Evolutionary conservation across 2,113 vertebrate genomes (phyloP).

Genomic region (Saguinus imperator): DNA sequence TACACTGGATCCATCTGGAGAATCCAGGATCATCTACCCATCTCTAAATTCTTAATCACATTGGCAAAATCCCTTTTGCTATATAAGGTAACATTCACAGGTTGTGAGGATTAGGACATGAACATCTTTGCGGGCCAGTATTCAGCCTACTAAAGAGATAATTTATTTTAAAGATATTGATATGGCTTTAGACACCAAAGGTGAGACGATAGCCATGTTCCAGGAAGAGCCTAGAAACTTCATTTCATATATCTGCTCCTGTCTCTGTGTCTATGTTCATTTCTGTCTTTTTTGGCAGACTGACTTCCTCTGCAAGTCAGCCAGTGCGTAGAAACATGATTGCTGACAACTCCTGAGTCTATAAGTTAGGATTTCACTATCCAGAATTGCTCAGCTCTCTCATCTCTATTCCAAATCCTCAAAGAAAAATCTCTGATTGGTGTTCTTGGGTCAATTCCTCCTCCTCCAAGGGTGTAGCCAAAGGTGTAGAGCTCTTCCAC

Average conservation of each 20-base stretch:
- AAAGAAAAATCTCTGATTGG: not conserved
- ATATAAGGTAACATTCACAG: not conserved
- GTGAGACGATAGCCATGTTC: not conserved
- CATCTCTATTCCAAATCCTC: not conserved
- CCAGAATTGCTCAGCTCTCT: not conserved
- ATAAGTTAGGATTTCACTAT: not conserved
- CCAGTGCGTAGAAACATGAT: not conserved
- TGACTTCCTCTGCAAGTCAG: not conserved
- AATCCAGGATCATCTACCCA: not conserved
- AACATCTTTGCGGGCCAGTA: not conserved
- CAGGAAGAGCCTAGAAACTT: slow-evolving; percentile 16
- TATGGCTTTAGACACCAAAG: not conserved
- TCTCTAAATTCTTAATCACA: not conserved
- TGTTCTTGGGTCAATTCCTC: not conserved
- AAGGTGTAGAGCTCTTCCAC: not conserved
- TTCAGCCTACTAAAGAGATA: not conserved
- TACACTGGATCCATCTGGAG: not conserved
- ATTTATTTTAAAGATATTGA: slow-evolving; percentile 2
- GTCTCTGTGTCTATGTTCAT: not conserved
- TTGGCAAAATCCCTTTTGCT: not conserved
- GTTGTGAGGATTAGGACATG: not conserved
- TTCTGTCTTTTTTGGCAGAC: not conserved
- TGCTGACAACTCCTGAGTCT: not conserved
- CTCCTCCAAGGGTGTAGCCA: not conserved
- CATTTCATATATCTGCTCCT: not conserved